These are phyloP conservation scores for Heliconius aoede DNA, from an alignment of 2,888 invertebrate genomes.

Conservation along the genomic window DNA sequence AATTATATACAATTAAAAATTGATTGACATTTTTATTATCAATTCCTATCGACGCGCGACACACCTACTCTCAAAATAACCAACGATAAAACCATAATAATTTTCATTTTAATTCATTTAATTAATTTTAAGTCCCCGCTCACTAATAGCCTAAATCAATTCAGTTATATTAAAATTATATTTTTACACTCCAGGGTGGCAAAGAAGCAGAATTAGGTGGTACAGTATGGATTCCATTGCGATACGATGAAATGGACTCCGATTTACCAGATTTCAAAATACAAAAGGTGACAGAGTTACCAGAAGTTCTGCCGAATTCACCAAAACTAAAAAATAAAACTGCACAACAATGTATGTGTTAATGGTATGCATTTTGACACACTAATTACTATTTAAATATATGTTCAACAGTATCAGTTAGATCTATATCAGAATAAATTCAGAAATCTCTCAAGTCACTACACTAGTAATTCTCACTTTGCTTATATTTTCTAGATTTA, in stretches of 20 bases:
- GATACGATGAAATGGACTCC: slow-evolving; percentile 76
- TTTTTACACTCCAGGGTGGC: slow-evolving; percentile 84
- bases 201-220: slow-evolving; percentile 89
- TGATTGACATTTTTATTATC: too few species aligned
- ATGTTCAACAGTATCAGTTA: not conserved
- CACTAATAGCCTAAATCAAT: not conserved
- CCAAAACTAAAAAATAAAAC: slow-evolving; percentile 72
- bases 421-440: slow-evolving; percentile 10
- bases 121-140: too few species aligned
- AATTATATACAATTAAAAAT: too few species aligned
- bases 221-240: slow-evolving; percentile 91
- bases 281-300: slow-evolving; percentile 85
- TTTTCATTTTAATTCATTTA: too few species aligned
- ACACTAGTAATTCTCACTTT: slow-evolving; percentile 13
- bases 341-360: slow-evolving; percentile 53
- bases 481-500: slow-evolving; percentile 15
- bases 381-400: not conserved
- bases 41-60: too few species aligned
- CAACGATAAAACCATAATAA: too few species aligned
- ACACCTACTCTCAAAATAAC: too few species aligned
- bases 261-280: slow-evolving; percentile 87
- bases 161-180: not conserved
- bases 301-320: slow-evolving; percentile 84
- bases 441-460: not conserved
- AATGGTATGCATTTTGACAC: slow-evolving; percentile 47